Percentiles rank a stretch among this genome's conserved stretches.
These are phyloP conservation scores for Beroe forskalii DNA, from an alignment of 37 sponge, comb jelly and placozoan genomes.

Conservation along the genomic window DNA sequence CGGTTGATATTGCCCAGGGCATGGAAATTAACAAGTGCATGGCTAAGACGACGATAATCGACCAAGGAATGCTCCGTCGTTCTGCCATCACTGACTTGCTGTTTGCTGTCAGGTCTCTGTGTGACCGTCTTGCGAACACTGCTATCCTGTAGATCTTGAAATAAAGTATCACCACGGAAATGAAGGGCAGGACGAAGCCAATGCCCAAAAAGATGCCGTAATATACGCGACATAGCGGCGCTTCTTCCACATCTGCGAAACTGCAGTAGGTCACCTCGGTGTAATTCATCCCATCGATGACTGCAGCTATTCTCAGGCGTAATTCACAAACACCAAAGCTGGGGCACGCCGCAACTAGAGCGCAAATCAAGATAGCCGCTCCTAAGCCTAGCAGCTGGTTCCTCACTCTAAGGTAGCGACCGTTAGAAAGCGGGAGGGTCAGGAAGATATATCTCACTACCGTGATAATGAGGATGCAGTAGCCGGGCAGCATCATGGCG, in stretches of 20 bases:
- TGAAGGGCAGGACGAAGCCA: background rate
- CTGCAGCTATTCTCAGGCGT: background rate
- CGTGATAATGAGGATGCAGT: constrained; percentile 30
- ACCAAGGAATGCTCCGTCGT: background rate
- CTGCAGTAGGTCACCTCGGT: background rate
- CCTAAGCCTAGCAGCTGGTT: background rate
- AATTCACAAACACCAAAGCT: background rate
- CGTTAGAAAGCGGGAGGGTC: background rate
- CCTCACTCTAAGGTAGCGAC: background rate
- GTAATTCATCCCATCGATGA: background rate
- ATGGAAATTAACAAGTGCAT: background rate
- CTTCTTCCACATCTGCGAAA: background rate
- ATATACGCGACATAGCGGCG: background rate
- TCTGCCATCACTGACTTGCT: background rate
- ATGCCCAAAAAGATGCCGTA: background rate
- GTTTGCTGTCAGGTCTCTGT: background rate
- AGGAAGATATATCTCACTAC: constrained; percentile 9
- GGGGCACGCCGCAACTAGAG: background rate
- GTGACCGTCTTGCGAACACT: background rate
- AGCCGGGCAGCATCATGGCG: background rate
- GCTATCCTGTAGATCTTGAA: constrained; percentile 1
- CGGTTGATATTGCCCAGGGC: background rate
- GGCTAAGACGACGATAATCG: background rate
- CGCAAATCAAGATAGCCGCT: background rate
- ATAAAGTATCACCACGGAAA: background rate